Base-by-base conservation (phyloP, 2,888 invertebrate genomes). In the Ceriagrion tenellum region DNA sequence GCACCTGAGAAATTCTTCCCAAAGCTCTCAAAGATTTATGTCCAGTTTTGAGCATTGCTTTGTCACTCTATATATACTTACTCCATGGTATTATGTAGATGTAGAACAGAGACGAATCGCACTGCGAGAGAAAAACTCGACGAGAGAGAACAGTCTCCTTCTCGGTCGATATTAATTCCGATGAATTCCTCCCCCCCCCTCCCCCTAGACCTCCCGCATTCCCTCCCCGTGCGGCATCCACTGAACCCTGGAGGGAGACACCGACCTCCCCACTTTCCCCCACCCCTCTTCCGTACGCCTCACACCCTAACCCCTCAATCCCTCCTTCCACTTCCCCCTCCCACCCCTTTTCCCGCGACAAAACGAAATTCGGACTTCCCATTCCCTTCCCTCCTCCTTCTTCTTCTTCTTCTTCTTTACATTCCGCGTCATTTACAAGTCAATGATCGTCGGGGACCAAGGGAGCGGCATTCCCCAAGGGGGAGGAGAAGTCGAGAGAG, bases 361-460 rank as follows among this genome's bases (percentile, higher is more conserved):
- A 88, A 88, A 47, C 40, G 88, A 40, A 88, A 88, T 88, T 88
- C 47, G 18, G 88, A 47, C 13, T 88, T 47, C 40, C 88, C n/a
- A 47, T 47, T 8, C 47, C 47, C 2, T 69, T 18, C 88, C 47
- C 47, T n/a, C n/a, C n/a, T n/a, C n/a, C n/a, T n/a, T n/a, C n/a
- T n/a, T n/a, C 88, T 26, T 18, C 47, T 40, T 88, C 26, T 88
- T 47, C 88, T 47, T 88, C 47, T 88, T 88, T 55, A 55, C 89
- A 89, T 89, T 89, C 89, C 89, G 89, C 89, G 55, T 55, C 89
- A 89, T 89, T 89, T 89, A 89, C 89, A 89, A 89, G 89, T 89
- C 89, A 89, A 89, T 89, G 89, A 89, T 89, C 55, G 55, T 55
- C n/a, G 55, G 91, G 55, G 35, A 69, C 95, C 88, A 35, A n/a